These are phyloP conservation scores for Haliclystus octoradiatus DNA, from an alignment of 30 jellyfish, hydroid and myxozoan species.

Conservation along the genomic window DNA sequence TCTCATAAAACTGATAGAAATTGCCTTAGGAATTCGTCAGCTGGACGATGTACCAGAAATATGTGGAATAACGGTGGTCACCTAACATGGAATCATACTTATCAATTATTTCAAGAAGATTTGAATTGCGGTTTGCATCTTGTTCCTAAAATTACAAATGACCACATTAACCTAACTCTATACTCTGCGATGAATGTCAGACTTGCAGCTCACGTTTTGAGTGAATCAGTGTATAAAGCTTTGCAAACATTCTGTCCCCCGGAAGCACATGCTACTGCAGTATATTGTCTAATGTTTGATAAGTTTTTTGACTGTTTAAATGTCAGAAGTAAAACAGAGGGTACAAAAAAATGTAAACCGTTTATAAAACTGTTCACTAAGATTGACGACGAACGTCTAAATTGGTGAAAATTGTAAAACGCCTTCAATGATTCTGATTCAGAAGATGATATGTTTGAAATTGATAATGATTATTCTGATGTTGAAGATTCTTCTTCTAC, in stretches of 20 bases:
- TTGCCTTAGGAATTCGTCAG: constrained; percentile 25
- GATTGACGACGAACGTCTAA: too few relatives aligned
- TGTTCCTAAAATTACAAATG: constrained; percentile 19
- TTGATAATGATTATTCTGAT: too few relatives aligned
- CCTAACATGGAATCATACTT: constrained; percentile 32
- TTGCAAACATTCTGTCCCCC: constrained; percentile 25
- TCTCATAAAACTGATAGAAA: constrained; percentile 32
- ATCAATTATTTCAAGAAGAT: too few relatives aligned
- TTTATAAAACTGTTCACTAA: too few relatives aligned
- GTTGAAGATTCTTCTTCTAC: too few relatives aligned
- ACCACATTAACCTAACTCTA: constrained; percentile 13
- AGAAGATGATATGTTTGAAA: too few relatives aligned
- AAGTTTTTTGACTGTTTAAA: too few relatives aligned
- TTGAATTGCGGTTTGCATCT: too few relatives aligned
- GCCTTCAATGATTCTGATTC: too few relatives aligned
- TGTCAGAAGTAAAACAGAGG: too few relatives aligned
- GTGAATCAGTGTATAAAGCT: constrained; percentile 37
- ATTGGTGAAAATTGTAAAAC: too few relatives aligned
- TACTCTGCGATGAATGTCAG: constrained; percentile 40
- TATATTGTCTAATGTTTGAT: constrained; percentile 17
- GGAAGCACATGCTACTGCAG: constrained; percentile 31
- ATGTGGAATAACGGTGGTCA: constrained; percentile 39
- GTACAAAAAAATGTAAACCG: too few relatives aligned
- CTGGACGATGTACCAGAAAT: constrained; percentile 24
- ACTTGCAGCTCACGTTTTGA: constrained; percentile 47